Conservation (phyloP, 2,888 invertebrate genomes). For the Eristalis tenax region DNA sequence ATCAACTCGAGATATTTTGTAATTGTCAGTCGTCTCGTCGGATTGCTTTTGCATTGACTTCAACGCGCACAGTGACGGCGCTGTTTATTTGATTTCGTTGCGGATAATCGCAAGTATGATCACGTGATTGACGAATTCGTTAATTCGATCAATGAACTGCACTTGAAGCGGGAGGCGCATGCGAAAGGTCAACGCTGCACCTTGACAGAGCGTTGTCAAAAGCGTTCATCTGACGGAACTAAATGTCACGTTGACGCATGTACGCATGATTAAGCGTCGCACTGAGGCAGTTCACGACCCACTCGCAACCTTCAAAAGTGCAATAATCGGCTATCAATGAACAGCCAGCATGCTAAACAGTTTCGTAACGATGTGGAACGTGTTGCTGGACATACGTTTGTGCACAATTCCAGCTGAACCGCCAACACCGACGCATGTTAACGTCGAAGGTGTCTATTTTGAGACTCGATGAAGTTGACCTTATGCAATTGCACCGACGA, state of each 20-base stretch:
- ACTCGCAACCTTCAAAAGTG: constrained; percentile 40
- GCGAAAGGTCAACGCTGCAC: background rate
- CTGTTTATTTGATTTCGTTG: background rate
- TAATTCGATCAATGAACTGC: background rate
- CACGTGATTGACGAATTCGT: constrained; percentile 9
- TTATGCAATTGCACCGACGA: constrained; percentile 18
- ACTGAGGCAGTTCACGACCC: constrained; percentile 23
- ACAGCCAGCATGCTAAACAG: constrained; percentile 10
- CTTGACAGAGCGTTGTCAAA: background rate
- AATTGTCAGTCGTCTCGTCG: constrained; percentile 4
- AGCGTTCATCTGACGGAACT: background rate
- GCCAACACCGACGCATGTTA: background rate
- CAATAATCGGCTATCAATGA: constrained; percentile 51
- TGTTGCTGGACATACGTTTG: background rate
- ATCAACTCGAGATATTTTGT: constrained; percentile 5
- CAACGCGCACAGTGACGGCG: background rate
- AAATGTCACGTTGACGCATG: constrained; percentile 9
- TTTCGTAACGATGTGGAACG: background rate
- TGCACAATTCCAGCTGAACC: background rate
- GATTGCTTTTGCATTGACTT: background rate
- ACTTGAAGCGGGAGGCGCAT: background rate
- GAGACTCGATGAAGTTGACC: background rate
- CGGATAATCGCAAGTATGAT: constrained; percentile 14
- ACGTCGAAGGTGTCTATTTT: background rate
- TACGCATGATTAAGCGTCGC: background rate